Base-by-base conservation (phyloP, 1,140 invertebrate genomes). In the Trinorchestia longiramus region DNA sequence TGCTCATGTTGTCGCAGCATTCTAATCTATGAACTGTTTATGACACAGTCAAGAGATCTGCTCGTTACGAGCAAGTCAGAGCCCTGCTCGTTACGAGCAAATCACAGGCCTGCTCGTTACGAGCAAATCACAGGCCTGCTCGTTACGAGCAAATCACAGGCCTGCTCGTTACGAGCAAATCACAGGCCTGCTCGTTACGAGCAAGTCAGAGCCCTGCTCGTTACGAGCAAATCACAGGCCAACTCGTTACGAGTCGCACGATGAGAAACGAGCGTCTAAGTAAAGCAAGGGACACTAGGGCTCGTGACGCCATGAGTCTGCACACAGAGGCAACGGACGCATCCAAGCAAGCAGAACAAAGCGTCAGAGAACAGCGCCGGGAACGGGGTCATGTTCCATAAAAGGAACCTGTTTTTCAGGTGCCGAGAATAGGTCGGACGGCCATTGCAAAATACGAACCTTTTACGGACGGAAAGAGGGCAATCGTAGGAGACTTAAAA, bases 341-440 rank as follows among this genome's bases (percentile, higher is more conserved):
- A 77, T 77, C 62, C 62, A 77, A 77, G 62, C 62, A 77, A 77
- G 62, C 62, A 77, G 62, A 77, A 77, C 62, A 77, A 77, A 77
- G 62, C 62, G 62, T 77, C 62, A 77, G 62, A 77, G 36, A 77
- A 77, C 62, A 77, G 62, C 62, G 36, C 62, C 62, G 28, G 62
- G 15, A 77, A 77, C 62, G 62, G 62, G 62, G 62, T 77, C 62
- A 77, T 77, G 62, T 77, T 77, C 62, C 62, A 77, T 77, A 77
- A 77, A 36, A 36, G 62, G 62, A 77, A 77, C 62, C 62, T 77
- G 62, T 77, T 77, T 77, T 77, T 77, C 62, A 77, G 62, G 62
- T 77, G 62, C 62, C 62, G 62, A 77, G 62, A 77, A 77, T 77
- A 77, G 62, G 62, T 77, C 62, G 62, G 62, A 77, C 62, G 62